phyloP scores from a whole-genome alignment of 1,140 invertebrate genomes.

The Ganaspis sp. region DNA sequence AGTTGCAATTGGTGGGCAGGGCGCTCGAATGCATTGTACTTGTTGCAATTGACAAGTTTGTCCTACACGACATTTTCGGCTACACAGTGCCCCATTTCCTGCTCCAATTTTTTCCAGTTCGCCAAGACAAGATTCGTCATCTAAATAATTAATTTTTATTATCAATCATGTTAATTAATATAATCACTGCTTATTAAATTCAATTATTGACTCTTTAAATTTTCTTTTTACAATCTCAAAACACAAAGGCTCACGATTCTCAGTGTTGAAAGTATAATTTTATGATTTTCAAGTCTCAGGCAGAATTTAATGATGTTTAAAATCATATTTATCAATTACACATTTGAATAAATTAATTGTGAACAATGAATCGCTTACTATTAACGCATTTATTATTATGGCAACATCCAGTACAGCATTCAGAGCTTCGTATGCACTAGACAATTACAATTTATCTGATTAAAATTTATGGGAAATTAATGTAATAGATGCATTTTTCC shows the following conservation, averaged over 20 bases:
- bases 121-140: not conserved
- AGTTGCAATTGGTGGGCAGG: not conserved
- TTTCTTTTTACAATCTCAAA: too few relatives aligned
- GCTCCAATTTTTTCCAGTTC: conserved; percentile 7
- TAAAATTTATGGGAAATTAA: not conserved
- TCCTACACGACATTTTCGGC: not conserved
- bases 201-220: too few relatives aligned
- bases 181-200: too few relatives aligned
- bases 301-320: too few relatives aligned
- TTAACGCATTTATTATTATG: conserved; percentile 15
- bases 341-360: too few relatives aligned
- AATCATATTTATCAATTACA: too few relatives aligned
- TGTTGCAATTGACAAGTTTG: conserved; percentile 22
- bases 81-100: conserved; percentile 8
- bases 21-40: conserved; percentile 8
- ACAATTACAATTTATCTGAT: not conserved
- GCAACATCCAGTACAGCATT: conserved; percentile 20
- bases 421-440: not conserved
- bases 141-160: not conserved
- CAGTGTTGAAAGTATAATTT: too few relatives aligned
- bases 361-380: not conserved
- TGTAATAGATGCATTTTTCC: not conserved
- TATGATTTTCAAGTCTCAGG: not conserved
- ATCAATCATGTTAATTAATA: not conserved
- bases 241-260: too few relatives aligned